phyloP scores from a whole-genome alignment of 2,113 vertebrate genomes.

The Chloropsis hardwickii region DNA sequence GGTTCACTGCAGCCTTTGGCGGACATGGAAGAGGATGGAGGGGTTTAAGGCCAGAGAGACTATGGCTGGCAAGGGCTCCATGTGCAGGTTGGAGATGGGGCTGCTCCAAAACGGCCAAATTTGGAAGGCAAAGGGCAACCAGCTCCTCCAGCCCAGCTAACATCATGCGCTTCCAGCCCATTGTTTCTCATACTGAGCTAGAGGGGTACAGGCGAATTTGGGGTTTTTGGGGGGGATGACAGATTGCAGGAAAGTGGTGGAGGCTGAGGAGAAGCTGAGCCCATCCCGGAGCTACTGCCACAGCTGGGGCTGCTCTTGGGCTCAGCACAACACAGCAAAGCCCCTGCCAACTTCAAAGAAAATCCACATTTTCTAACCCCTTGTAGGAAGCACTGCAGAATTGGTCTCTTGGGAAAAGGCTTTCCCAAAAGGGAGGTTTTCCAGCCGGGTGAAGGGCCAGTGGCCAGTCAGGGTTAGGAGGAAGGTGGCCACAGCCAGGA shows the following conservation, averaged over 20 bases:
- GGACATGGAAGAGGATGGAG: background rate
- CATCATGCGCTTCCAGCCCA: accelerated
- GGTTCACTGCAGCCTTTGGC: background rate
- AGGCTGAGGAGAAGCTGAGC: background rate
- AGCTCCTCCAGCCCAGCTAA: background rate
- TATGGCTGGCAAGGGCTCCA: accelerated
- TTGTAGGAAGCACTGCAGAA: background rate
- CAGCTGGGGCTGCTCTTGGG: background rate
- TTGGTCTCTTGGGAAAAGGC: background rate
- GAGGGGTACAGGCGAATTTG: background rate
- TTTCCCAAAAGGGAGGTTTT: background rate
- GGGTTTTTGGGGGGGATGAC: accelerated
- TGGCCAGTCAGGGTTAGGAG: background rate
- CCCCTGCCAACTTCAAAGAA: background rate
- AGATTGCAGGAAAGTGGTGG: background rate
- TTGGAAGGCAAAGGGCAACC: background rate
- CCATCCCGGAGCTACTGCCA: too few relatives aligned
- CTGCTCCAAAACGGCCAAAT: background rate
- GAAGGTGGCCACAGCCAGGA: background rate
- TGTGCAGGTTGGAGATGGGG: accelerated
- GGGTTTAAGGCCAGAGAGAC: background rate
- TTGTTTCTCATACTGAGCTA: background rate
- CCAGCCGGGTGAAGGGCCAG: background rate
- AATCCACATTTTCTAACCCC: background rate
- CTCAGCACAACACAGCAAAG: background rate